Evolutionary conservation across 53 echinoderm and acorn worm species (phyloP).

Genomic region (Apostichopus leukothele): DNA sequence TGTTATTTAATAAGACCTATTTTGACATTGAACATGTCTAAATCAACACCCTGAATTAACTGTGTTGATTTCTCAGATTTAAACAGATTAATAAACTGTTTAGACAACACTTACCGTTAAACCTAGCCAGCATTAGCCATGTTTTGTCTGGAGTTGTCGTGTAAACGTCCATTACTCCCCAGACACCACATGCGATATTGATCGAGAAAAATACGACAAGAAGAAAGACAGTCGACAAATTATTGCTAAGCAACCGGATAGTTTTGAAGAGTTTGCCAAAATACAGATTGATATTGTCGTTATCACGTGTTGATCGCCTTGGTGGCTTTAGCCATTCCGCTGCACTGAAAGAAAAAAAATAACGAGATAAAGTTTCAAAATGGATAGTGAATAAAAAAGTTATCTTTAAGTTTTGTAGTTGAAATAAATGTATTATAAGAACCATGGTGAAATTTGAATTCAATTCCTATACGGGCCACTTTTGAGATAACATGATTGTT

Average conservation of each 20-base stretch:
- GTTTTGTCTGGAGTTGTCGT: conserved; percentile 27
- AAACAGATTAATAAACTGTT: too few relatives aligned
- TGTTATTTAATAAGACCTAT: too few relatives aligned
- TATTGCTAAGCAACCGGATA: conserved; percentile 64
- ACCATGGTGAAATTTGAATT: too few relatives aligned
- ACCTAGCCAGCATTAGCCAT: conserved; percentile 68
- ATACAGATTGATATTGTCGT: not conserved
- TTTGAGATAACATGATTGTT: too few relatives aligned
- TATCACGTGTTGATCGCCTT: not conserved
- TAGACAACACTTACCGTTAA: conserved; percentile 49
- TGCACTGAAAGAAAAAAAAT: conserved; percentile 58
- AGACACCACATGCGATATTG: conserved; percentile 57
- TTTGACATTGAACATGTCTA: too few relatives aligned
- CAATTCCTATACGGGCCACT: too few relatives aligned
- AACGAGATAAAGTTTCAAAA: too few relatives aligned
- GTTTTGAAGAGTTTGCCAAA: conserved; percentile 25
- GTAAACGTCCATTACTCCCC: conserved; percentile 59
- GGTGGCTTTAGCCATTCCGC: conserved; percentile 77
- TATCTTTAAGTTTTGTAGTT: too few relatives aligned
- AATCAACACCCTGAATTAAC: too few relatives aligned
- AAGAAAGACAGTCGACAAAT: conserved; percentile 63
- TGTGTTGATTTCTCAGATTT: too few relatives aligned
- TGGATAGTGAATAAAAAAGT: too few relatives aligned
- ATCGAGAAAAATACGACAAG: conserved; percentile 52
- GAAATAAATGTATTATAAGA: too few relatives aligned